These are phyloP conservation scores for Echiichthys vipera DNA, from an alignment of 2,797 vertebrate species.

Conservation along the genomic window DNA sequence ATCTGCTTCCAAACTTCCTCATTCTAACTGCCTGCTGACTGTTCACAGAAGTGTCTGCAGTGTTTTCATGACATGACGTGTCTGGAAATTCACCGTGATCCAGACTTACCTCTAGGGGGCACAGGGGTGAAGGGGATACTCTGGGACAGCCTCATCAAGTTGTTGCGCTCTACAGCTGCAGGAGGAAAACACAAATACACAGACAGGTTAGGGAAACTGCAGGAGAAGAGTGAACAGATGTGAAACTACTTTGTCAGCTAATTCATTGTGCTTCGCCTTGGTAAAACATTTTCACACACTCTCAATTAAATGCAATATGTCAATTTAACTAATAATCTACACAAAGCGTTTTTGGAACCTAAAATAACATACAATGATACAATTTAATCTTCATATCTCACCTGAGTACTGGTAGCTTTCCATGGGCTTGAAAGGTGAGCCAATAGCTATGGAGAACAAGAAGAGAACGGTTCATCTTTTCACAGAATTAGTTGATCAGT, in stretches of 20 bases:
- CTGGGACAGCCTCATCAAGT: conserved; percentile 98
- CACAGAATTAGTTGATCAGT: neutral
- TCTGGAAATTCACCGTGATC: neutral
- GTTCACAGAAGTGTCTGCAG: neutral
- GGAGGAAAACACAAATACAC: conserved; percentile 25
- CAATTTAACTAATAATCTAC: no score
- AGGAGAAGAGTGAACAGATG: neutral
- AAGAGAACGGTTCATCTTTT: neutral
- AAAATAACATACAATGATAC: neutral
- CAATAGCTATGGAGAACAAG: conserved; percentile 87
- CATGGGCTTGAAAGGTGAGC: conserved; percentile 97
- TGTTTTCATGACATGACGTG: neutral
- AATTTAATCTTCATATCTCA: conserved; percentile 67
- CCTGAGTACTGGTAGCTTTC: conserved; percentile 98
- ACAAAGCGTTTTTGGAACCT: neutral
- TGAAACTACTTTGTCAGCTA: neutral
- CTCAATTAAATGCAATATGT: neutral
- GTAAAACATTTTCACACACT: neutral
- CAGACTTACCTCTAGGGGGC: conserved; percentile 93
- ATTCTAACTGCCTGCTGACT: conserved; percentile 32
- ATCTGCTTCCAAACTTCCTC: conserved; percentile 45
- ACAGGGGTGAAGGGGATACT: conserved; percentile 99
- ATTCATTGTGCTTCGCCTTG: neutral
- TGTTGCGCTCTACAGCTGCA: conserved; percentile 98
- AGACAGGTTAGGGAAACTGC: neutral